A percentile compares a stretch with the other conserved stretches of the same genome.
phyloP scores from a whole-genome alignment of 2,113 vertebrate species.

The Zapornia atra region DNA sequence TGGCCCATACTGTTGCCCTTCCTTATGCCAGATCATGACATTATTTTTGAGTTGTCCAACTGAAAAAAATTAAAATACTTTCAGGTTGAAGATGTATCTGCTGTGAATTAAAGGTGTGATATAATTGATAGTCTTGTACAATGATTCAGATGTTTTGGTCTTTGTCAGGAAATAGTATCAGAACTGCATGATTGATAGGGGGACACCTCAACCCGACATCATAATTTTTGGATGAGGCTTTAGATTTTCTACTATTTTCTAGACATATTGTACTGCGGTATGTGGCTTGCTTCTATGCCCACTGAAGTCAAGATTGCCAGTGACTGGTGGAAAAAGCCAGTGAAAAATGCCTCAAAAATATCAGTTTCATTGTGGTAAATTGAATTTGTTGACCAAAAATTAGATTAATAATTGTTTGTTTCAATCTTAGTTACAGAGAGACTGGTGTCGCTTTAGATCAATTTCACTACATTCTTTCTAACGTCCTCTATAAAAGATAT shows the following conservation, averaged over 20 bases:
- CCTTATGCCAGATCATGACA: neutral
- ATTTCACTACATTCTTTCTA: neutral
- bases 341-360: neutral
- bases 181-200: neutral
- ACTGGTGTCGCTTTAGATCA: neutral
- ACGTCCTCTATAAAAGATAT: neutral
- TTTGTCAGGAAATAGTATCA: neutral
- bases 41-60: neutral
- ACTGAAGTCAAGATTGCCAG: neutral
- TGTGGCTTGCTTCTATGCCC: neutral
- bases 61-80: neutral
- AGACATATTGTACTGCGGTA: neutral
- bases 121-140: neutral
- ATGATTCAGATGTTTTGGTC: neutral
- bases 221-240: neutral
- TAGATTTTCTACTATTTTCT: neutral
- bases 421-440: neutral
- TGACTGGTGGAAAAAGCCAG: neutral
- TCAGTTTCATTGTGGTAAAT: neutral
- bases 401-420: neutral
- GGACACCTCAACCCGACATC: neutral
- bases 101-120: neutral
- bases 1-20: neutral
- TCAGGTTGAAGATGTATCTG: neutral
- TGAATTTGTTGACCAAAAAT: neutral